Evolutionary conservation across 2,888 invertebrate genomes (phyloP).

Genomic region (Lasioglossum pauxillum): DNA sequence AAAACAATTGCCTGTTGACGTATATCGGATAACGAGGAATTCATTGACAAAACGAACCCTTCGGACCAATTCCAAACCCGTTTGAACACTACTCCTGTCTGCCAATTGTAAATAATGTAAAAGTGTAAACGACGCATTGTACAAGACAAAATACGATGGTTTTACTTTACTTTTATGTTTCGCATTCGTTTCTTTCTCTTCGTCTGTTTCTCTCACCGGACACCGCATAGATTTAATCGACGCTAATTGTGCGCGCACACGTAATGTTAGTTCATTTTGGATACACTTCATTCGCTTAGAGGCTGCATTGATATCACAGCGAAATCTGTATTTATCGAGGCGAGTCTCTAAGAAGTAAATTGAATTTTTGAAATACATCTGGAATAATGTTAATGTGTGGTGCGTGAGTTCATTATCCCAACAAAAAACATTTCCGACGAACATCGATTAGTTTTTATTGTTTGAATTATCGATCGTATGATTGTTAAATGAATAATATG

Average conservation of each 20-base stretch:
- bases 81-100: slow-evolving; percentile 61
- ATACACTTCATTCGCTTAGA: slow-evolving; percentile 40
- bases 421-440: too few species aligned
- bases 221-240: slow-evolving; percentile 26
- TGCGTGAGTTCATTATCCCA: slow-evolving; percentile 9
- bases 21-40: slow-evolving; percentile 54
- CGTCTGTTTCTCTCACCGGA: slow-evolving; percentile 12
- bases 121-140: slow-evolving; percentile 49
- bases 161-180: slow-evolving; percentile 42
- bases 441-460: too few species aligned
- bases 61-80: slow-evolving; percentile 67
- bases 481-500: too few species aligned
- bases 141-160: slow-evolving; percentile 31
- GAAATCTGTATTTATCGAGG: slow-evolving; percentile 25
- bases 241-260: slow-evolving; percentile 13
- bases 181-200: slow-evolving; percentile 22
- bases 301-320: slow-evolving; percentile 13
- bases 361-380: slow-evolving; percentile 38
- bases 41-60: slow-evolving; percentile 38
- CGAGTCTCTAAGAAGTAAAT: slow-evolving; percentile 22
- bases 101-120: slow-evolving; percentile 61
- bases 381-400: slow-evolving; percentile 17
- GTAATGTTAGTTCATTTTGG: slow-evolving; percentile 45
- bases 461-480: too few species aligned
- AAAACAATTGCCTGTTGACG: slow-evolving; percentile 22